Evolutionary conservation across 1,140 invertebrate species (phyloP).

Genomic region (Drosophila carrolli): DNA sequence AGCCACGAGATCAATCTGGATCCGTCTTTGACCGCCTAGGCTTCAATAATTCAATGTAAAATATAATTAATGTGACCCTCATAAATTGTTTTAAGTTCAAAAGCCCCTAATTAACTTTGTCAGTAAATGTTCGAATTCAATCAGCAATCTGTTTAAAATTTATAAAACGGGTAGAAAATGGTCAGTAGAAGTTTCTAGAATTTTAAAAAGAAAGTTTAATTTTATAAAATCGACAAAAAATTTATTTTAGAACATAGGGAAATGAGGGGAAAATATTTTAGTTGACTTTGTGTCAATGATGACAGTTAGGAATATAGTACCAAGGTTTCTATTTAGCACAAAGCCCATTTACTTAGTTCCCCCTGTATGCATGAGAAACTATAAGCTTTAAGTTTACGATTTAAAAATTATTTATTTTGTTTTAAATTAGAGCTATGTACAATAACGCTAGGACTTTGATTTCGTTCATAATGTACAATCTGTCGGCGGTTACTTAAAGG

Average conservation of each 20-base stretch:
- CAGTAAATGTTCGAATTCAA: constrained; percentile 49
- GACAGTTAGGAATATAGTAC: too few species aligned
- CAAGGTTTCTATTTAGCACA: not conserved
- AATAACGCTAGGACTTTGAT: constrained; percentile 41
- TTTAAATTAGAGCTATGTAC: constrained; percentile 42
- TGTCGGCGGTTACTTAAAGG: constrained; percentile 43
- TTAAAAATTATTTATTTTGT: constrained; percentile 1
- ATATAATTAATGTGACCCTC: constrained; percentile 17
- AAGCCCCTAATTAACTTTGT: constrained; percentile 32
- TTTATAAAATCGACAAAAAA: too few species aligned
- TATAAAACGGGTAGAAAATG: not conserved
- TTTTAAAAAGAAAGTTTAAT: too few species aligned
- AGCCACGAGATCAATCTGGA: constrained; percentile 40
- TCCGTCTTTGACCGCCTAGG: constrained; percentile 82
- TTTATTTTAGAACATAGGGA: too few species aligned
- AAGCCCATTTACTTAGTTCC: not conserved
- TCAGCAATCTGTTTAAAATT: not conserved
- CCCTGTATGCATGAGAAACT: not conserved
- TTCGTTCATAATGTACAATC: constrained; percentile 56
- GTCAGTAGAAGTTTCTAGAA: too few species aligned
- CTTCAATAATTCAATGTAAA: constrained; percentile 71
- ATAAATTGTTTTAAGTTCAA: constrained; percentile 40
- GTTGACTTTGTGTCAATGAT: too few species aligned
- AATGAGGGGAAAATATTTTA: too few species aligned
- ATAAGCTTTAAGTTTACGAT: not conserved